Evolutionary conservation across 2,888 invertebrate species (phyloP).

Genomic region (Phorcus lineatus): DNA sequence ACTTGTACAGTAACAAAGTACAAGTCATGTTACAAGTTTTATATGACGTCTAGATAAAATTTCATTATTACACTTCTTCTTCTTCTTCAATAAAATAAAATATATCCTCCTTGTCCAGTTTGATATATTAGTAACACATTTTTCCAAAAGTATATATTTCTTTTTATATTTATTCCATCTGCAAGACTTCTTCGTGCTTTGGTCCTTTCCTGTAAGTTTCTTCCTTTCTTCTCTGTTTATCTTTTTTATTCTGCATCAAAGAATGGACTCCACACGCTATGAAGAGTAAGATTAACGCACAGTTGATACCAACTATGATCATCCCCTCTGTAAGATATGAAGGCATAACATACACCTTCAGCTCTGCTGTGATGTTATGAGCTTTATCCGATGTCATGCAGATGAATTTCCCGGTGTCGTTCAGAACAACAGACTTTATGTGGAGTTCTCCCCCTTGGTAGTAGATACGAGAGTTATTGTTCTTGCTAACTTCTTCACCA

Average conservation of each 20-base stretch:
- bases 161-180: neutral
- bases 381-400: constrained; percentile 53
- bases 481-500: constrained; percentile 33
- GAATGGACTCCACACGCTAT: constrained; percentile 47
- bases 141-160: neutral
- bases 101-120: too few relatives aligned
- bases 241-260: constrained; percentile 36
- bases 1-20: too few relatives aligned
- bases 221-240: neutral
- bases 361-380: constrained; percentile 45
- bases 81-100: too few relatives aligned
- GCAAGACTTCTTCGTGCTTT: neutral
- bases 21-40: too few relatives aligned
- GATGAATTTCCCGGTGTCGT: constrained; percentile 68
- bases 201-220: constrained; percentile 9
- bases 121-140: too few relatives aligned
- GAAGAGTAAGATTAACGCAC: constrained; percentile 53
- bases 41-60: too few relatives aligned
- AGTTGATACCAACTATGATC: constrained; percentile 58
- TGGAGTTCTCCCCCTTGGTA: constrained; percentile 54
- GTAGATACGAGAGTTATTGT: constrained; percentile 32
- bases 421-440: constrained; percentile 56
- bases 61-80: too few relatives aligned
- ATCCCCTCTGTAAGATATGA: constrained; percentile 55
- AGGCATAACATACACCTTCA: constrained; percentile 58